These are phyloP conservation scores for Tethya wilhelma DNA, from an alignment of 37 sponge, comb jelly and placozoan genomes.

Conservation along the genomic window DNA sequence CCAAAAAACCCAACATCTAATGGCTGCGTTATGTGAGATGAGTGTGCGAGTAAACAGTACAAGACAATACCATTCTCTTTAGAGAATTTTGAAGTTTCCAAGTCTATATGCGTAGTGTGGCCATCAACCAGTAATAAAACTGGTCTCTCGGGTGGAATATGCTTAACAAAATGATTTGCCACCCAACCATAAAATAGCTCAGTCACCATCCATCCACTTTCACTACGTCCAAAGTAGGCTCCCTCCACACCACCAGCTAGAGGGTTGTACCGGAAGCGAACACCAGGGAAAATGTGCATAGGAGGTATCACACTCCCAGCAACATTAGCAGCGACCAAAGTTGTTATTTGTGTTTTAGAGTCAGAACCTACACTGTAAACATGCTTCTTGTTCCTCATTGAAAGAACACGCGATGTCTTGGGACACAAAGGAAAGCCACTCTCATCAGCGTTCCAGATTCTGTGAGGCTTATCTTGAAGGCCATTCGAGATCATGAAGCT, in stretches of 20 bases:
- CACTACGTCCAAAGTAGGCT: constrained; percentile 61
- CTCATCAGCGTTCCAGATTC: constrained; percentile 52
- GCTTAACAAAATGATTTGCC: constrained; percentile 30
- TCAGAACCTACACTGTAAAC: constrained; percentile 15
- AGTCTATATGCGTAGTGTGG: too few species aligned
- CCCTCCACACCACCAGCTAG: constrained; percentile 40
- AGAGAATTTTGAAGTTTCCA: background rate
- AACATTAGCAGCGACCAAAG: constrained; percentile 29
- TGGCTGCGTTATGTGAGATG: constrained; percentile 31
- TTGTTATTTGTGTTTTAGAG: constrained; percentile 49
- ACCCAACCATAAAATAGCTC: constrained; percentile 59
- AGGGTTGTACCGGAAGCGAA: constrained; percentile 39
- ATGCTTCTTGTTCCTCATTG: background rate
- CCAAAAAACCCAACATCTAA: constrained; percentile 26
- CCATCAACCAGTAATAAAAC: constrained; percentile 58
- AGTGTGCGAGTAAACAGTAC: constrained; percentile 28
- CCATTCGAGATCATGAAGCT: background rate
- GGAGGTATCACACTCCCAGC: constrained; percentile 38
- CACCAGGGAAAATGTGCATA: constrained; percentile 58
- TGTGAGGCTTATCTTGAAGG: constrained; percentile 9
- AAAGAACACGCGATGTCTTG: constrained; percentile 9
- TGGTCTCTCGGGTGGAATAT: constrained; percentile 18
- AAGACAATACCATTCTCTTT: background rate
- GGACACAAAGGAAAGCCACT: constrained; percentile 47
- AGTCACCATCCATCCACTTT: too few species aligned